Evolutionary conservation across 1,140 invertebrate genomes (phyloP).

Genomic region (Trichonephila inaurata): DNA sequence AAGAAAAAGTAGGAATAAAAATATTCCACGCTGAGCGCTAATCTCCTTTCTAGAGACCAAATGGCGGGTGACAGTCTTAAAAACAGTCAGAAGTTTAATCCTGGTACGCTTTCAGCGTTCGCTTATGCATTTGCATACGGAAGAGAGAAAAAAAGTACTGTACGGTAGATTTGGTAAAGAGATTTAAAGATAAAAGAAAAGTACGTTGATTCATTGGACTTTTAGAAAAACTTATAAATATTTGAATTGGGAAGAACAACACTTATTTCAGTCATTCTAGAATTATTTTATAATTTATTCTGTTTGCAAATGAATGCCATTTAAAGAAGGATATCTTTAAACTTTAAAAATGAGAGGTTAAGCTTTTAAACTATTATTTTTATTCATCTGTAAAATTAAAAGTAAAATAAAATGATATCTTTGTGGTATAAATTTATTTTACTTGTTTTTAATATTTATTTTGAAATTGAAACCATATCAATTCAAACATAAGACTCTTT

Average conservation of each 20-base stretch:
- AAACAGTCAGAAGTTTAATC: constrained; percentile 12
- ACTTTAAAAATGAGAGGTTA: too few relatives aligned
- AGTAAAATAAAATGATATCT: too few relatives aligned
- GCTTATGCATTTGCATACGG: not conserved
- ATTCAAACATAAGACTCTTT: too few relatives aligned
- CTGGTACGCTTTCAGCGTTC: not conserved
- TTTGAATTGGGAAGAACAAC: not conserved
- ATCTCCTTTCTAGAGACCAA: constrained; percentile 38
- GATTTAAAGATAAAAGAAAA: not conserved
- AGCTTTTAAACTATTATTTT: too few relatives aligned
- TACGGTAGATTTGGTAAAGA: not conserved
- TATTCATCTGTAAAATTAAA: too few relatives aligned
- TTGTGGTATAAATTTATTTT: too few relatives aligned
- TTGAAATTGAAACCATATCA: too few relatives aligned
- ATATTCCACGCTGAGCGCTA: constrained; percentile 21
- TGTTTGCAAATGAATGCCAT: not conserved
- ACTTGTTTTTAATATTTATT: too few relatives aligned
- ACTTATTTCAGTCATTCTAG: not conserved
- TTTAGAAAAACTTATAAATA: not conserved
- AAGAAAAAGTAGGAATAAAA: not conserved
- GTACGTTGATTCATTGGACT: not conserved
- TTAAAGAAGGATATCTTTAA: not conserved
- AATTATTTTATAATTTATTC: not conserved
- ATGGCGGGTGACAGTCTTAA: constrained; percentile 16
- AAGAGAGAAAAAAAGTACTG: not conserved